Percentiles rank a stretch among this genome's conserved stretches.
Conservation (phyloP, 2,113 vertebrate species). For the Albula goreensis region DNA sequence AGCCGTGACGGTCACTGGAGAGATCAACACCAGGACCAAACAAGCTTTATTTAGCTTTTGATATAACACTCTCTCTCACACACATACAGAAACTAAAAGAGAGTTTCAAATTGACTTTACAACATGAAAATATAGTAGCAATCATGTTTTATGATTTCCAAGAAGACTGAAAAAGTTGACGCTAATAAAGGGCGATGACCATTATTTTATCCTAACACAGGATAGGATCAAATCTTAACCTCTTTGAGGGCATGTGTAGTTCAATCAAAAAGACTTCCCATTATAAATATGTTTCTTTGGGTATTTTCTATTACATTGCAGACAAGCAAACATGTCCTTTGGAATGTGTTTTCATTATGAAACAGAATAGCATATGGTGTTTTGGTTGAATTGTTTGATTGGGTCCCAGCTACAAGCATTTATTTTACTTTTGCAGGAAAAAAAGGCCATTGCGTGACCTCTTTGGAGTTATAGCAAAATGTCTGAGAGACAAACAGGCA, state of each 20-base stretch:
- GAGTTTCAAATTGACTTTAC: not conserved
- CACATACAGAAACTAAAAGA: not conserved
- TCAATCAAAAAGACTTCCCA: not conserved
- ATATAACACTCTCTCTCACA: not conserved
- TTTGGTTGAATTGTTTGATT: too few species aligned
- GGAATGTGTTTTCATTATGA: too few species aligned
- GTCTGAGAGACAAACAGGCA: not conserved
- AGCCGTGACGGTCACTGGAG: slow-evolving; percentile 13
- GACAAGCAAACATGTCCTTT: too few species aligned
- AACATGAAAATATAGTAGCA: not conserved
- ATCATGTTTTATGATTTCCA: not conserved
- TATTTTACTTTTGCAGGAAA: not conserved
- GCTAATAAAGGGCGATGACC: too few species aligned
- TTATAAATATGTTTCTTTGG: too few species aligned
- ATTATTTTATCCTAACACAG: too few species aligned
- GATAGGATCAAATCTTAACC: too few species aligned
- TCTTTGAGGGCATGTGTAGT: too few species aligned
- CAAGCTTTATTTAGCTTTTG: not conserved
- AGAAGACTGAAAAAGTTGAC: not conserved
- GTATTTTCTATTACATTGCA: too few species aligned
- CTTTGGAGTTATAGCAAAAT: not conserved
- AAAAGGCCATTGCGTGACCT: not conserved
- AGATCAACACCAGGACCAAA: not conserved
- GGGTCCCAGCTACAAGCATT: not conserved
- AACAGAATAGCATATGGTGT: too few species aligned